Percentiles rank a stretch among this genome's conserved stretches.
Conservation (phyloP, 2,797 vertebrate species). For the Cyprinella venusta region DNA sequence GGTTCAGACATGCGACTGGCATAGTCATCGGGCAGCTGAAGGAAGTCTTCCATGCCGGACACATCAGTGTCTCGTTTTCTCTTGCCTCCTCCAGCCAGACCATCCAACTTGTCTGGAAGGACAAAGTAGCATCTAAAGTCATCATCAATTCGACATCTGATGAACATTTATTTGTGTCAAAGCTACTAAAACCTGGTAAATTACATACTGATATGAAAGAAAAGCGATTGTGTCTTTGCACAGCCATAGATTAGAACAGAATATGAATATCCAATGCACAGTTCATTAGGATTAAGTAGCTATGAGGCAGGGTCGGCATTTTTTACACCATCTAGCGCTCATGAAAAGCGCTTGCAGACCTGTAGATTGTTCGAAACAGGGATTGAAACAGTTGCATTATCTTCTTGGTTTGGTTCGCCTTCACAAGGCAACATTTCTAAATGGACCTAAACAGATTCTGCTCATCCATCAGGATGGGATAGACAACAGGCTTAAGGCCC, state of each 20-base stretch:
- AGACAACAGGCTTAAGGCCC: no score
- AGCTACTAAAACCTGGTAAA: not conserved
- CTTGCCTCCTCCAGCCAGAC: slow-evolving; percentile 89
- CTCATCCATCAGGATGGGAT: no score
- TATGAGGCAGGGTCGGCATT: no score
- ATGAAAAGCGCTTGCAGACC: not conserved
- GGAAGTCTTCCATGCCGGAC: slow-evolving; percentile 92
- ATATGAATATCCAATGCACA: not conserved
- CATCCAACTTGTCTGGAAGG: slow-evolving; percentile 95
- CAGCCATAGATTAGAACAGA: no score
- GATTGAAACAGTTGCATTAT: not conserved
- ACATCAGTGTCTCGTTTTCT: slow-evolving; percentile 90
- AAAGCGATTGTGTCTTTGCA: not conserved
- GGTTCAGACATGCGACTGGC: slow-evolving; percentile 94
- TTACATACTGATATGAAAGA: not conserved
- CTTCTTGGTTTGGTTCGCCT: not conserved
- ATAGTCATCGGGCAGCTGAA: slow-evolving; percentile 98
- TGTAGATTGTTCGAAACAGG: not conserved
- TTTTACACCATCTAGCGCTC: not conserved
- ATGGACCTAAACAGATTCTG: not conserved
- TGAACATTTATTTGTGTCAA: slow-evolving; percentile 4
- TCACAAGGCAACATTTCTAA: not conserved
- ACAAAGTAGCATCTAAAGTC: slow-evolving; percentile 51
- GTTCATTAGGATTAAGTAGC: not conserved
- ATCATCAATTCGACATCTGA: slow-evolving; percentile 4